Conservation (phyloP, 2,888 invertebrate species). For the Capitulum mitella region DNA sequence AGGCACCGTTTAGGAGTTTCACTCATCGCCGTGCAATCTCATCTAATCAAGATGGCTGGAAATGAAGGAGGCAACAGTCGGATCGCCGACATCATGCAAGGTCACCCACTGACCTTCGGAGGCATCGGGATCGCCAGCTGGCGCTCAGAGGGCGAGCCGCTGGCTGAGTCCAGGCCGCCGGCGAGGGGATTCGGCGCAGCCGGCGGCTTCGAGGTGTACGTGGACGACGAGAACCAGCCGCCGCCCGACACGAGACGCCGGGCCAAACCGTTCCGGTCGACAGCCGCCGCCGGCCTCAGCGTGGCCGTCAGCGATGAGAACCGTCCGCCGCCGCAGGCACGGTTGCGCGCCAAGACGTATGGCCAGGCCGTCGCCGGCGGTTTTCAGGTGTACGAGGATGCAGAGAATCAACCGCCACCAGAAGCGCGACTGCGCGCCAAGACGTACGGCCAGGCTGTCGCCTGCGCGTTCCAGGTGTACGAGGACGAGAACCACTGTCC, state of each 20-base stretch:
- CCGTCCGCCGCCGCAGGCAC: background rate
- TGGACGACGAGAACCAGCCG: background rate
- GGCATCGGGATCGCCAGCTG: conserved; percentile 11
- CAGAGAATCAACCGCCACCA: background rate
- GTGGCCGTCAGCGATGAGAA: background rate
- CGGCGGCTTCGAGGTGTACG: background rate
- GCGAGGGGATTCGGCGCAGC: background rate
- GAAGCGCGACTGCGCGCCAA: background rate
- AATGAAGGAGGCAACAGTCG: background rate
- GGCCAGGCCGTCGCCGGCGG: background rate
- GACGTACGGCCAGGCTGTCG: background rate
- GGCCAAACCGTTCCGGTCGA: background rate
- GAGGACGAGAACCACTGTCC: background rate
- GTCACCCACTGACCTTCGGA: background rate
- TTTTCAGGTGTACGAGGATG: background rate
- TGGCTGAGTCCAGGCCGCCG: background rate
- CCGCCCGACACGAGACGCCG: background rate
- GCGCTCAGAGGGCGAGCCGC: background rate
- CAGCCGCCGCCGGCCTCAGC: background rate
- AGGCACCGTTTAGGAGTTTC: no score
- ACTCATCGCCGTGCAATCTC: background rate
- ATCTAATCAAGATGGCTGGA: background rate
- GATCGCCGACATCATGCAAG: conserved; percentile 16
- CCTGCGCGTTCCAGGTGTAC: background rate
- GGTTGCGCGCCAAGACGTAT: background rate